Percentiles rank a stretch among this genome's conserved stretches.
Conservation (phyloP, 2,113 vertebrate species). For the Amphiprion ocellaris region DNA sequence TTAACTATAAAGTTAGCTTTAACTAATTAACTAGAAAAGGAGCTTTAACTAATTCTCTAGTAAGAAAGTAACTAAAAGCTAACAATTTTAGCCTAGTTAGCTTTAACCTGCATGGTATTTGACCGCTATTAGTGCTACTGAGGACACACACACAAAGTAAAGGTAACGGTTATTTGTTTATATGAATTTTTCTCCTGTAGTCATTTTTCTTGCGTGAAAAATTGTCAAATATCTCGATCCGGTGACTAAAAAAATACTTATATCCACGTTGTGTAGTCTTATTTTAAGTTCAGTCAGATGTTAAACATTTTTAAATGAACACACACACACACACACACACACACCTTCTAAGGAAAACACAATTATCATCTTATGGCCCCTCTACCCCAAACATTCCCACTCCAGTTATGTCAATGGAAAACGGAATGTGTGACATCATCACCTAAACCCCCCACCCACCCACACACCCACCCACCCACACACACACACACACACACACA, state of each 20-base stretch:
- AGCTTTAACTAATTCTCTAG: too few species aligned
- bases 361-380: slow-evolving; percentile 72
- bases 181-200: too few species aligned
- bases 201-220: too few species aligned
- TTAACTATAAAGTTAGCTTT: too few species aligned
- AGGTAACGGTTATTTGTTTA: neutral
- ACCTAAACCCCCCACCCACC: slow-evolving; percentile 37
- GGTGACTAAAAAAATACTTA: too few species aligned
- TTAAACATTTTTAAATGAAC: too few species aligned
- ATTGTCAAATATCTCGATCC: too few species aligned
- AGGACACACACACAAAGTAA: neutral
- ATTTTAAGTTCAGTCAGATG: too few species aligned
- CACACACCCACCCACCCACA: slow-evolving; percentile 24
- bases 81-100: too few species aligned
- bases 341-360: slow-evolving; percentile 69
- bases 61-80: too few species aligned
- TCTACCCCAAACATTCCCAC: slow-evolving; percentile 71
- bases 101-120: neutral
- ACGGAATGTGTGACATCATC: slow-evolving; percentile 78
- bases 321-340: slow-evolving; percentile 18
- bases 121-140: neutral
- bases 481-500: slow-evolving; percentile 35
- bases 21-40: too few species aligned
- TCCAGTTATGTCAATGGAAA: slow-evolving; percentile 78
- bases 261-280: too few species aligned